These are phyloP conservation scores for Hypena proboscidalis DNA, from an alignment of 2,888 invertebrate genomes.

Conservation along the genomic window DNA sequence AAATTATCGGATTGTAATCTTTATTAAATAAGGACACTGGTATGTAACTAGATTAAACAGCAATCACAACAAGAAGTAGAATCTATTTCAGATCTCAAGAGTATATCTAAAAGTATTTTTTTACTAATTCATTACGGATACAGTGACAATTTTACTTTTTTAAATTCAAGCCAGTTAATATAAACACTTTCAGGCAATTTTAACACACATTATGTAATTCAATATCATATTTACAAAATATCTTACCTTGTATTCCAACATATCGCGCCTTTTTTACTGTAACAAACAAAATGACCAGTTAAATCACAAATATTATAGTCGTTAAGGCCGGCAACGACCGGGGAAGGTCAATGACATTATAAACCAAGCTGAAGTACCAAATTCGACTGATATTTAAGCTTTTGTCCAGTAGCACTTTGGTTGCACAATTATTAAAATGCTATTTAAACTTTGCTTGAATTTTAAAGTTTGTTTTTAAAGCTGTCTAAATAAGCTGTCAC, in stretches of 20 bases:
- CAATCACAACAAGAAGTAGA: no score
- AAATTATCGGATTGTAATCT: no score
- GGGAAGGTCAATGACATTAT: slow-evolving; percentile 10
- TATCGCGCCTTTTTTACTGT: slow-evolving; percentile 96
- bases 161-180: no score
- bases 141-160: no score
- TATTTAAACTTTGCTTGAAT: not conserved
- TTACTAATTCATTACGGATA: no score
- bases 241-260: slow-evolving; percentile 93
- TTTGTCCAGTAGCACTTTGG: slow-evolving; percentile 5
- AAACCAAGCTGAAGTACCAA: slow-evolving; percentile 6
- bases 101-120: no score
- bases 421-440: slow-evolving; percentile 20
- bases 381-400: slow-evolving; percentile 11
- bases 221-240: slow-evolving; percentile 13
- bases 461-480: no score
- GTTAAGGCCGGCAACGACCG: slow-evolving; percentile 11
- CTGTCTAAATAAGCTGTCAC: no score
- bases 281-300: slow-evolving; percentile 78
- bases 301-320: slow-evolving; percentile 14
- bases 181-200: no score
- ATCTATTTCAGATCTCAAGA: no score
- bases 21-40: no score
- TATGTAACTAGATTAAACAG: no score
- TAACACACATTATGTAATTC: not conserved